These are phyloP conservation scores for Saccostrea glomerata DNA, from an alignment of 1,140 invertebrate genomes.

Conservation along the genomic window DNA sequence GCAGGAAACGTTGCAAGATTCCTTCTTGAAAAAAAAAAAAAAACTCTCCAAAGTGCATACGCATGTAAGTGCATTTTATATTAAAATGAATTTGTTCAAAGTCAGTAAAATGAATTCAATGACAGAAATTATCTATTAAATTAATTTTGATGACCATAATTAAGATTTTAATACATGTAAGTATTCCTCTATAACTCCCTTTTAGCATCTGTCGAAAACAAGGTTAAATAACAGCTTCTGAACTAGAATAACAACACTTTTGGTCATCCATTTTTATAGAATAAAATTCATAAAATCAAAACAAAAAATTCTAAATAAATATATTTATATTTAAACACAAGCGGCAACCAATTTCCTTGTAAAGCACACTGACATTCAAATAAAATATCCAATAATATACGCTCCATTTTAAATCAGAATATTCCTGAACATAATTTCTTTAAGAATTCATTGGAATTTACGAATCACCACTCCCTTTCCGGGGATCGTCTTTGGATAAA, in stretches of 20 bases:
- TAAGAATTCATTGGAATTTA: not conserved
- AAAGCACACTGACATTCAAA: constrained; percentile 1
- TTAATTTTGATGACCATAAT: too few relatives aligned
- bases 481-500: constrained; percentile 3
- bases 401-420: not conserved
- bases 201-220: too few relatives aligned
- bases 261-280: not conserved
- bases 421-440: not conserved
- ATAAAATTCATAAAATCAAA: not conserved
- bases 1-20: too few relatives aligned
- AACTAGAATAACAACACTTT: not conserved
- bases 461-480: not conserved
- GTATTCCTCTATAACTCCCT: too few relatives aligned
- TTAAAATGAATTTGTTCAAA: too few relatives aligned
- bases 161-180: too few relatives aligned
- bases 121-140: too few relatives aligned
- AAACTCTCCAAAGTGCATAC: too few relatives aligned
- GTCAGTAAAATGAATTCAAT: too few relatives aligned
- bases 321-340: not conserved
- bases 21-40: too few relatives aligned
- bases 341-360: not conserved
- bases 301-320: constrained; percentile 25
- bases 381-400: not conserved
- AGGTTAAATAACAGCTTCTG: too few relatives aligned
- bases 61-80: too few relatives aligned